phyloP scores from a whole-genome alignment of 2,797 vertebrate genomes.

The Margarornis squamiger region DNA sequence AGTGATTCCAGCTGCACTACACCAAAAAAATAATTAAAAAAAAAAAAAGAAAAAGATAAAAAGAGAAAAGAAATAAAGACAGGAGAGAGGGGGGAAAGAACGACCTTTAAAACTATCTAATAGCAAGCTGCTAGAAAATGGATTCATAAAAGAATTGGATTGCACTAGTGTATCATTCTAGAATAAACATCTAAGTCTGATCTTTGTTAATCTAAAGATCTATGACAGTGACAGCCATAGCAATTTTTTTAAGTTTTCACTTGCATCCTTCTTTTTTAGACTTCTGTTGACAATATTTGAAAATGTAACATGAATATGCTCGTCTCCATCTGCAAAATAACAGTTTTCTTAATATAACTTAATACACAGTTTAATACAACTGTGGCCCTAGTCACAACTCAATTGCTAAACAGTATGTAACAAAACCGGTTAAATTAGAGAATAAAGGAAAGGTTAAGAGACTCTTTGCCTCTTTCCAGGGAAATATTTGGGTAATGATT shows the following conservation, averaged over 20 bases:
- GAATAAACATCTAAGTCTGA: background rate
- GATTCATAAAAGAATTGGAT: background rate
- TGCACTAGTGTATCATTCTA: background rate
- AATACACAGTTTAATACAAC: background rate
- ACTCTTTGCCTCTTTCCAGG: background rate
- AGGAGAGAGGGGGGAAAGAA: accelerated
- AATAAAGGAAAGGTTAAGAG: background rate
- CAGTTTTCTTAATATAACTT: background rate
- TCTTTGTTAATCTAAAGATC: background rate
- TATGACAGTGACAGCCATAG: background rate
- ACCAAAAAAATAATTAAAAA: background rate
- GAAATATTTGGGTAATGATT: background rate
- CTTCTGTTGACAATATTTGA: background rate
- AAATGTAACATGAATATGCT: background rate
- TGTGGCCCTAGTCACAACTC: background rate
- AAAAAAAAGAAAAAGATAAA: too few species aligned
- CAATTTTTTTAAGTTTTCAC: background rate
- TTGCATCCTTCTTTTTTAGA: background rate
- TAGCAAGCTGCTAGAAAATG: conserved; percentile 1
- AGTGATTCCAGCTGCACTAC: background rate
- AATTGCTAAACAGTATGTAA: background rate
- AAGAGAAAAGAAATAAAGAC: background rate
- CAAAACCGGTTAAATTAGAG: background rate
- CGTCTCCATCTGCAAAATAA: background rate
- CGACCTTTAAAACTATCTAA: background rate